Evolutionary conservation across 1,140 invertebrate species (phyloP).

Genomic region (Thereuonema tuberculata): DNA sequence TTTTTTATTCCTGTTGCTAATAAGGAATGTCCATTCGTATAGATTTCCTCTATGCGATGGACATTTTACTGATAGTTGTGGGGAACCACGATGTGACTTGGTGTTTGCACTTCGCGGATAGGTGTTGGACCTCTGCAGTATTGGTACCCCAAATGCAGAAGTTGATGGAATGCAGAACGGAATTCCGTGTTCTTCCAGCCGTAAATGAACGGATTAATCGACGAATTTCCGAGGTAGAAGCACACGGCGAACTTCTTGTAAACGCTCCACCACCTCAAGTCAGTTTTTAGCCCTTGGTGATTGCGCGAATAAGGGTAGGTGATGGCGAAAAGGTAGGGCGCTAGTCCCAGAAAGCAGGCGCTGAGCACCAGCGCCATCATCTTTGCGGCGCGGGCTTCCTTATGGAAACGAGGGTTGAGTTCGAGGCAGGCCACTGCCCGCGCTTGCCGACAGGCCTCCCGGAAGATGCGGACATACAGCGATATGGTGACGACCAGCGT

Average conservation of each 20-base stretch:
- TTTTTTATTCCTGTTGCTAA: too few relatives aligned
- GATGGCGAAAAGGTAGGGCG: conserved; percentile 19
- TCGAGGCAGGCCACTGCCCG: conserved; percentile 14
- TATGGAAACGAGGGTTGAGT: not conserved
- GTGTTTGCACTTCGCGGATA: too few relatives aligned
- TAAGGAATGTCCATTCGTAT: not conserved
- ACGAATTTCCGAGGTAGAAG: conserved; percentile 22
- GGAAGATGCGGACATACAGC: conserved; percentile 19
- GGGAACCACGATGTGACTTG: too few relatives aligned
- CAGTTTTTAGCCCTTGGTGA: conserved; percentile 7
- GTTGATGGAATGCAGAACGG: conserved; percentile 15
- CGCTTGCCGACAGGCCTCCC: conserved; percentile 19
- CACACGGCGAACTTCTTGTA: conserved; percentile 17
- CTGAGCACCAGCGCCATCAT: conserved; percentile 22
- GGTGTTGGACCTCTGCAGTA: too few relatives aligned
- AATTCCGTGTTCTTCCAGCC: conserved; percentile 24
- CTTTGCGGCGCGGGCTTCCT: conserved; percentile 18
- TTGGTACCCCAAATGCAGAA: conserved; percentile 8
- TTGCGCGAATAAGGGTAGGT: conserved; percentile 14
- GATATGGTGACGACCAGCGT: conserved; percentile 17
- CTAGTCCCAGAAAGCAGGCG: conserved; percentile 18
- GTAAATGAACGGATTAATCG: conserved; percentile 22
- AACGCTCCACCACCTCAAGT: not conserved
- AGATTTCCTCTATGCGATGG: not conserved
- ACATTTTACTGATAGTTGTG: too few relatives aligned